Evolutionary conservation across 2,113 vertebrate genomes (phyloP).

Genomic region (Chrysemys picta): DNA sequence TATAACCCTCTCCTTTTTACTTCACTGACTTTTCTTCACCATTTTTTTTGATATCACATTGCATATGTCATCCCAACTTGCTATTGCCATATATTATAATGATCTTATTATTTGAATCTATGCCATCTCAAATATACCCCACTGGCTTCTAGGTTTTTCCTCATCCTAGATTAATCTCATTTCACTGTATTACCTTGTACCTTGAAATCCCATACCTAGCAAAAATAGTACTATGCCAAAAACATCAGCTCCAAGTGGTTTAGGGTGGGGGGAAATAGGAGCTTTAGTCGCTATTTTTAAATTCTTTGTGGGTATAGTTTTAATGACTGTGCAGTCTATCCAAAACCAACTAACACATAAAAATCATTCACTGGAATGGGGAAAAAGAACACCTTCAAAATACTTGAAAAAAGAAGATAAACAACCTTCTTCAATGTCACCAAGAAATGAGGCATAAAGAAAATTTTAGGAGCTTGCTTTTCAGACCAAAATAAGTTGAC

Average conservation of each 20-base stretch:
- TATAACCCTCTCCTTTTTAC: not conserved
- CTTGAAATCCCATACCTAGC: not conserved
- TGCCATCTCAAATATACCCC: not conserved
- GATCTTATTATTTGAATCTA: not conserved
- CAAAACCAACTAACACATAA: not conserved
- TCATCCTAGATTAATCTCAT: not conserved
- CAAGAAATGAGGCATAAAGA: not conserved
- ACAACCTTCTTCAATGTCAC: not conserved
- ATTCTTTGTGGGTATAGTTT: not conserved
- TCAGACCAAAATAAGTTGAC: not conserved
- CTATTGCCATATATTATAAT: not conserved
- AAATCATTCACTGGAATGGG: not conserved
- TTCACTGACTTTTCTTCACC: not conserved
- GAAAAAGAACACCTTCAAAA: not conserved
- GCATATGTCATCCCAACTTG: not conserved
- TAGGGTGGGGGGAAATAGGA: not conserved
- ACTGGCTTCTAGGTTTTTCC: not conserved
- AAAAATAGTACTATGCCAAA: not conserved
- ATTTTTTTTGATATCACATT: not conserved
- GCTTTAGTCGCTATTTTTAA: not conserved
- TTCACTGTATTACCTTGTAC: not conserved
- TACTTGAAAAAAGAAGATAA: constrained; percentile 2
- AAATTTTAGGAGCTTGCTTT: not conserved
- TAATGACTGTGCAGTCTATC: not conserved
- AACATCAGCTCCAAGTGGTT: not conserved